Percentiles rank a stretch among this genome's conserved stretches.
Conservation (phyloP, 2,888 invertebrate species). For the Listrodromus nycthemerus region DNA sequence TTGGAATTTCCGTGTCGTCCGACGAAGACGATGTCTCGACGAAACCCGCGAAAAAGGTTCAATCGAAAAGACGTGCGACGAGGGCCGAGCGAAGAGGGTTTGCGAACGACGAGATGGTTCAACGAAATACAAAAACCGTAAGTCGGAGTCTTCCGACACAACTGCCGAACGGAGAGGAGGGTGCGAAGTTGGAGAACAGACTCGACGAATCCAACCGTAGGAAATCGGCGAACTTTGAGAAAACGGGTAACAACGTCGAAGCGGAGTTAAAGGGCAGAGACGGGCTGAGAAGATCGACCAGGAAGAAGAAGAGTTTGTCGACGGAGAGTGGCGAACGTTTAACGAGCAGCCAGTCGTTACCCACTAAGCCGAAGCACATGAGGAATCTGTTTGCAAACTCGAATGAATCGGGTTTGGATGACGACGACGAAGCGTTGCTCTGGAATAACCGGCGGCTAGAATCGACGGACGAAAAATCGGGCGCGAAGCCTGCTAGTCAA, state of each 20-base stretch:
- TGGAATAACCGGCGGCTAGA: background rate
- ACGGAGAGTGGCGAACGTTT: background rate
- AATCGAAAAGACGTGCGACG: constrained; percentile 4
- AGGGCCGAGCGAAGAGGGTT: background rate
- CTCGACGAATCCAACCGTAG: constrained; percentile 25
- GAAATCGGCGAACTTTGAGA: background rate
- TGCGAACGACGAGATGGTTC: background rate
- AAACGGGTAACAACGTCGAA: background rate
- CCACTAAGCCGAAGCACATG: background rate
- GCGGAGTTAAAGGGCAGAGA: background rate
- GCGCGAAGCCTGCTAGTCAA: background rate
- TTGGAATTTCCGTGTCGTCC: constrained; percentile 5
- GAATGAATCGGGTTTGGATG: background rate
- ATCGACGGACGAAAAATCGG: background rate
- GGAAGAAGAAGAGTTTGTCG: background rate
- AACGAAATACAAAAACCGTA: background rate
- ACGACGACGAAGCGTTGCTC: background rate
- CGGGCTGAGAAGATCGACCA: constrained; percentile 17
- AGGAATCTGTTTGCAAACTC: background rate
- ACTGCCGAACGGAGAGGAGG: background rate
- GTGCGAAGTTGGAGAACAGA: background rate
- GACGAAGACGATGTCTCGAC: constrained; percentile 19
- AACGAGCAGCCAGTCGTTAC: background rate
- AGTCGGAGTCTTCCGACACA: background rate
- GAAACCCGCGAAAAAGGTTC: background rate